Conservation (phyloP, 2,797 vertebrate genomes). For the Leuciscus waleckii region DNA sequence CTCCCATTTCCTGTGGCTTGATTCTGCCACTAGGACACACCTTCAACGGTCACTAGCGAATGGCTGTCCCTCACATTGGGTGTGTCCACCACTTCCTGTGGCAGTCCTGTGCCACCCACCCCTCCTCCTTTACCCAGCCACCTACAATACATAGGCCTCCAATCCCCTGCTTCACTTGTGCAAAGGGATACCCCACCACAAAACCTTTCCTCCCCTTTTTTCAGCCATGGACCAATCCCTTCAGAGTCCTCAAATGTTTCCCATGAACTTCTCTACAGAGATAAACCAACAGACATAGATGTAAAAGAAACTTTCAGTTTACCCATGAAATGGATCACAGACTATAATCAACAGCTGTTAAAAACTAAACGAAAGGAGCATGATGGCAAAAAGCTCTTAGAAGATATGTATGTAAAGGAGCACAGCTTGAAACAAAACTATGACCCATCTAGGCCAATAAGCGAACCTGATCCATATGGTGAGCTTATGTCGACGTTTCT, state of each 20-base stretch:
- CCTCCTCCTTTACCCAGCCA: slow-evolving; percentile 77
- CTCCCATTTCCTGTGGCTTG: slow-evolving; percentile 67
- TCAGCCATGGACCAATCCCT: slow-evolving; percentile 57
- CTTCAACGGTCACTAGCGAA: slow-evolving; percentile 77
- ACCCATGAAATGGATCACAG: slow-evolving; percentile 42
- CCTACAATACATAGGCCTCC: slow-evolving; percentile 69
- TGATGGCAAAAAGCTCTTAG: slow-evolving; percentile 12
- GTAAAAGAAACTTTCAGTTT: slow-evolving; percentile 14
- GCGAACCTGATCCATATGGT: slow-evolving; percentile 69
- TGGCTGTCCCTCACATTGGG: slow-evolving; percentile 81
- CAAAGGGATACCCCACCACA: slow-evolving; percentile 57
- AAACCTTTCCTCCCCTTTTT: slow-evolving; percentile 42
- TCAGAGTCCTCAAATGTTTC: slow-evolving; percentile 30
- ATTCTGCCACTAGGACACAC: slow-evolving; percentile 69
- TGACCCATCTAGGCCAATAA: not conserved
- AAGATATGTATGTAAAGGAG: slow-evolving; percentile 1
- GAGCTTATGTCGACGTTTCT: slow-evolving; percentile 67
- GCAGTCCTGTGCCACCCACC: slow-evolving; percentile 67
- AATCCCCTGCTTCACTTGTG: slow-evolving; percentile 61
- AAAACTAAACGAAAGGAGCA: not conserved
- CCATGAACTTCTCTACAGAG: slow-evolving; percentile 49
- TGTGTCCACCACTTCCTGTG: slow-evolving; percentile 61
- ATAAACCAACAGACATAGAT: slow-evolving; percentile 37
- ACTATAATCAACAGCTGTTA: slow-evolving; percentile 26
- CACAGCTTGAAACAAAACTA: slow-evolving; percentile 5